Percentiles rank a stretch among this genome's conserved stretches.
These are phyloP conservation scores for Cygnus buccinator DNA, from an alignment of 2,113 vertebrate genomes.

Conservation along the genomic window DNA sequence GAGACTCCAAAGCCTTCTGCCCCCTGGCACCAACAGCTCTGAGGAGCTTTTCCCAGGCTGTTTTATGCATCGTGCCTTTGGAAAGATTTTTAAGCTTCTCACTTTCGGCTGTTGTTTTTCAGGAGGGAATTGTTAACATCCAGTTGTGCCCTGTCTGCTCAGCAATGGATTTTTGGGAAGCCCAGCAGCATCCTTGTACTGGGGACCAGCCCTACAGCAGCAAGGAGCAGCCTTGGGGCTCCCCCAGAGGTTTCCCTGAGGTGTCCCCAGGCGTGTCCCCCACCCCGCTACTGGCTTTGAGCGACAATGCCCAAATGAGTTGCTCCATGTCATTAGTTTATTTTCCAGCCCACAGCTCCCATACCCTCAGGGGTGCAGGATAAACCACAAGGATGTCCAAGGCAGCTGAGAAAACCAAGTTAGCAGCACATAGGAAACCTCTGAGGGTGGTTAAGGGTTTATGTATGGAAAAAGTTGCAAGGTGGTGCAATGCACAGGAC, in stretches of 20 bases:
- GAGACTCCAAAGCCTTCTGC: neutral
- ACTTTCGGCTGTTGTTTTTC: neutral
- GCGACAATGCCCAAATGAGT: neutral
- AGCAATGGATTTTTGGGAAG: neutral
- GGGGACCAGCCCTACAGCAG: neutral
- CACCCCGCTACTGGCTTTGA: neutral
- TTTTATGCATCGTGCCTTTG: neutral
- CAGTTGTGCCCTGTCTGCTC: neutral
- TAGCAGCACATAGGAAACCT: neutral
- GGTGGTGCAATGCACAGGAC: neutral
- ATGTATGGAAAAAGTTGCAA: neutral
- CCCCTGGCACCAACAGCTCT: neutral
- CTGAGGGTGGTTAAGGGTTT: neutral
- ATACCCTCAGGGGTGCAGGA: neutral
- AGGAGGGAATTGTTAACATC: neutral
- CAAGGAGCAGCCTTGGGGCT: neutral
- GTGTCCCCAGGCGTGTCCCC: neutral
- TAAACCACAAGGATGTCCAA: neutral
- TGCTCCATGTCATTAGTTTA: neutral
- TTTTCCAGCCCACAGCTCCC: neutral
- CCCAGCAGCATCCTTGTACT: neutral
- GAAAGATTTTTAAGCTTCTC: neutral
- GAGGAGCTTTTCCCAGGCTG: neutral
- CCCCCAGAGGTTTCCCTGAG: neutral
- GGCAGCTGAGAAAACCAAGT: neutral